These are phyloP conservation scores for Cantharis nigra DNA, from an alignment of 2,888 invertebrate species.

Conservation along the genomic window DNA sequence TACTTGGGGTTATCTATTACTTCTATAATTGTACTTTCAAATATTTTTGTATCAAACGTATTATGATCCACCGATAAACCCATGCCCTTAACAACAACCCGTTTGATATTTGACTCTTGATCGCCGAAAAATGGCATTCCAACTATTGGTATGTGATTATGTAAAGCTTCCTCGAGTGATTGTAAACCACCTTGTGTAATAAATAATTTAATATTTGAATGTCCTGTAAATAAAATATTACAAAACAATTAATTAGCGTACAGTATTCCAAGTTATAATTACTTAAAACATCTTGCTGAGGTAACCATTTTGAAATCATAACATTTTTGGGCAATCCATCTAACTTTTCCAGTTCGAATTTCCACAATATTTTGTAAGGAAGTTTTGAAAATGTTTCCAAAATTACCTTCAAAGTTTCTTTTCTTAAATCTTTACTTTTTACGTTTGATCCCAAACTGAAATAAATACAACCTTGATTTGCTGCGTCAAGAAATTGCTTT, in stretches of 20 bases:
- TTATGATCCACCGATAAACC: slow-evolving; percentile 47
- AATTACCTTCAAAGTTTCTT: slow-evolving; percentile 43
- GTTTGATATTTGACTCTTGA: slow-evolving; percentile 50
- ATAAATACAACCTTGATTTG: slow-evolving; percentile 50
- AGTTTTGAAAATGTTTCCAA: slow-evolving; percentile 49
- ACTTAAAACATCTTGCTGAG: slow-evolving; percentile 53
- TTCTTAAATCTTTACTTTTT: slow-evolving; percentile 46
- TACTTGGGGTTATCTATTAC: slow-evolving; percentile 26
- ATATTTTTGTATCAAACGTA: slow-evolving; percentile 39
- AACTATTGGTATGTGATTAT: slow-evolving; percentile 52
- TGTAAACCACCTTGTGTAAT: slow-evolving; percentile 57
- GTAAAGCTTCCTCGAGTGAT: slow-evolving; percentile 56
- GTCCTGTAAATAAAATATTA: slow-evolving; percentile 30
- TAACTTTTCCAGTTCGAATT: slow-evolving; percentile 50
- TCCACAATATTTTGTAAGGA: slow-evolving; percentile 55
- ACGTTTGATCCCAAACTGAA: slow-evolving; percentile 56
- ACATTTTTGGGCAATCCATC: slow-evolving; percentile 50
- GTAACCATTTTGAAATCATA: slow-evolving; percentile 51
- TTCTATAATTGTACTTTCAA: slow-evolving; percentile 42
- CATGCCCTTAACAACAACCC: slow-evolving; percentile 36
- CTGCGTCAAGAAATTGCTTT: slow-evolving; percentile 46
- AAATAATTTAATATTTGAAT: slow-evolving; percentile 57
- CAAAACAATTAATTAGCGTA: neutral
- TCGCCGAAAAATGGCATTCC: slow-evolving; percentile 55
- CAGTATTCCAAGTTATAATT: slow-evolving; percentile 5